Conservation (phyloP, 2,113 vertebrate genomes). For the Aplodontia rufa region DNA sequence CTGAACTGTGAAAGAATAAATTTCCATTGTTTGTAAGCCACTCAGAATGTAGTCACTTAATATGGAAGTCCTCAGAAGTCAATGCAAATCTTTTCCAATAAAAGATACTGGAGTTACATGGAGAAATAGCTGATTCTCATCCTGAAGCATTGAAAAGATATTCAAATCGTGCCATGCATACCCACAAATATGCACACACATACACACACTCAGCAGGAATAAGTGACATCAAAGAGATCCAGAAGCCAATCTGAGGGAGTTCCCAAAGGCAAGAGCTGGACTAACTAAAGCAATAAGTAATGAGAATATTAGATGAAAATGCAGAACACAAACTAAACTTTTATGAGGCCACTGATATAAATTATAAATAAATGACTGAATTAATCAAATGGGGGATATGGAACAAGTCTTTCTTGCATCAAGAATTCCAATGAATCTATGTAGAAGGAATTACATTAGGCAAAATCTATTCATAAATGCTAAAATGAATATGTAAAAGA, state of each 20-base stretch:
- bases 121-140: neutral
- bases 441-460: neutral
- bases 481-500: neutral
- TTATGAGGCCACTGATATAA: neutral
- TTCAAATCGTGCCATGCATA: neutral
- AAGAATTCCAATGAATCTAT: neutral
- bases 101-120: neutral
- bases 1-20: neutral
- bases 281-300: neutral
- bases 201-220: neutral
- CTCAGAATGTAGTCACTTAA: neutral
- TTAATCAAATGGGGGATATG: neutral
- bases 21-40: neutral
- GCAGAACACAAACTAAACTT: neutral
- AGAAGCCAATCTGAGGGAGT: neutral
- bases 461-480: neutral
- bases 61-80: neutral
- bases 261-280: neutral
- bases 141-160: neutral
- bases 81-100: neutral
- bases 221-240: neutral
- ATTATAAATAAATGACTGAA: neutral
- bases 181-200: neutral
- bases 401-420: neutral
- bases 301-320: neutral